Conservation (phyloP, 2,113 vertebrate genomes). For the Brachypodius melanocephalos region DNA sequence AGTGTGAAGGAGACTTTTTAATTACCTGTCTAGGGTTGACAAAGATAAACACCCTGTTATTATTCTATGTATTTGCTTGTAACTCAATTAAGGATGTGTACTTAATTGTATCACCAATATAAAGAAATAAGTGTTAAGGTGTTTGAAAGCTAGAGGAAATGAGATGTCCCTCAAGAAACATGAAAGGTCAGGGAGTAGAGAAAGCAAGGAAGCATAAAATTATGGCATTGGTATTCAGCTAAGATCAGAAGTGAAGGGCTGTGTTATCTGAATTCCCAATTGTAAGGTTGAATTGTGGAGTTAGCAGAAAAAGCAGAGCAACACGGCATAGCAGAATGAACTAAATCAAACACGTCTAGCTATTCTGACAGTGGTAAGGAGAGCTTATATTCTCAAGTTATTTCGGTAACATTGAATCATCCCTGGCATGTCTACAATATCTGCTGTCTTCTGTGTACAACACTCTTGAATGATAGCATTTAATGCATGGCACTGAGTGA, state of each 20-base stretch:
- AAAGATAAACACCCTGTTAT: conserved; percentile 66
- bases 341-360: conserved; percentile 28
- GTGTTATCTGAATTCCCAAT: conserved; percentile 55
- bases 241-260: conserved; percentile 50
- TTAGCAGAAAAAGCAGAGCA: conserved; percentile 48
- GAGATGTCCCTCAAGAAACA: conserved; percentile 59
- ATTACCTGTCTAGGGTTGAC: conserved; percentile 66
- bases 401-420: conserved; percentile 40
- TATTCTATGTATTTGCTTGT: conserved; percentile 66
- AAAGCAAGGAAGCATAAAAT: conserved; percentile 54
- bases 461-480: neutral
- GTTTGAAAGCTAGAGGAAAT: conserved; percentile 58
- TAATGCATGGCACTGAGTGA: neutral
- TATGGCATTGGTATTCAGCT: conserved; percentile 62
- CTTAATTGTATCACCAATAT: conserved; percentile 61
- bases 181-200: conserved; percentile 44
- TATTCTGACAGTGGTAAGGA: conserved; percentile 11
- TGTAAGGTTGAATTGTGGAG: conserved; percentile 35
- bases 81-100: conserved; percentile 67
- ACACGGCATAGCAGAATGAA: neutral
- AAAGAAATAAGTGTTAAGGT: conserved; percentile 49
- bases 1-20: conserved; percentile 68
- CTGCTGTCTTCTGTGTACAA: neutral
- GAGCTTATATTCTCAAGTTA: conserved; percentile 37
- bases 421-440: conserved; percentile 2